phyloP scores from a whole-genome alignment of 2,797 vertebrate genomes.

The Microctenopoma steveboyesi region DNA sequence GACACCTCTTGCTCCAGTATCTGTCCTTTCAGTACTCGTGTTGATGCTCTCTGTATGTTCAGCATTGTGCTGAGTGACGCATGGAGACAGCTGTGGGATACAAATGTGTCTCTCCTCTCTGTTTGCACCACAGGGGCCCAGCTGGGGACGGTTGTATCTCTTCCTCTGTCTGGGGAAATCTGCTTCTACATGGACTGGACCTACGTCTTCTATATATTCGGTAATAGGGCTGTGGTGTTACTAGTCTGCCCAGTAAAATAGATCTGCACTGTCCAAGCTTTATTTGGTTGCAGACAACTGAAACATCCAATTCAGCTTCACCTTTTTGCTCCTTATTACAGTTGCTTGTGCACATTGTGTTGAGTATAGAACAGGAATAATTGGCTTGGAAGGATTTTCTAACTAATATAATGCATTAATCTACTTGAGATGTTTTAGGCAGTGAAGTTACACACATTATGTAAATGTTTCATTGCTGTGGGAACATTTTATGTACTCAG shows the following conservation, averaged over 20 bases:
- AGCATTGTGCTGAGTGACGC: neutral
- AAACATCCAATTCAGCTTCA: too few species aligned
- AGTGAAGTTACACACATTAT: neutral
- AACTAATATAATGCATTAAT: too few species aligned
- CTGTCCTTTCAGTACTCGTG: neutral
- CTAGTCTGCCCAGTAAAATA: neutral
- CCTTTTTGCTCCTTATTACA: neutral
- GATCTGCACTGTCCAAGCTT: too few species aligned
- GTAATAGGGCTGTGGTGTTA: constrained; percentile 75
- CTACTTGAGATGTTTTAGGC: too few species aligned
- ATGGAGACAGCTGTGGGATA: neutral
- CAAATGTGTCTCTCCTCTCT: constrained; percentile 14
- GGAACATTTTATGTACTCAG: too few species aligned
- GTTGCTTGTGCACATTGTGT: neutral
- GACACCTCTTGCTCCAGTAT: neutral
- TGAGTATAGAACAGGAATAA: too few species aligned
- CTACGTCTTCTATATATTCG: constrained; percentile 97
- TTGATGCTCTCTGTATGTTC: neutral
- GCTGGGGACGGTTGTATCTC: constrained; percentile 93
- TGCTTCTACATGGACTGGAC: constrained; percentile 96
- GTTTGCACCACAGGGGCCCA: constrained; percentile 86
- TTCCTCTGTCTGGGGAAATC: constrained; percentile 94
- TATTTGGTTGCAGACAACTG: too few species aligned
- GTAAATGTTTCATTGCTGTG: neutral
- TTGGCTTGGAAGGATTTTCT: too few species aligned